Percentiles rank a stretch among this genome's conserved stretches.
Evolutionary conservation across 2,797 vertebrate genomes (phyloP).

Genomic region (Enteromius viviparus): DNA sequence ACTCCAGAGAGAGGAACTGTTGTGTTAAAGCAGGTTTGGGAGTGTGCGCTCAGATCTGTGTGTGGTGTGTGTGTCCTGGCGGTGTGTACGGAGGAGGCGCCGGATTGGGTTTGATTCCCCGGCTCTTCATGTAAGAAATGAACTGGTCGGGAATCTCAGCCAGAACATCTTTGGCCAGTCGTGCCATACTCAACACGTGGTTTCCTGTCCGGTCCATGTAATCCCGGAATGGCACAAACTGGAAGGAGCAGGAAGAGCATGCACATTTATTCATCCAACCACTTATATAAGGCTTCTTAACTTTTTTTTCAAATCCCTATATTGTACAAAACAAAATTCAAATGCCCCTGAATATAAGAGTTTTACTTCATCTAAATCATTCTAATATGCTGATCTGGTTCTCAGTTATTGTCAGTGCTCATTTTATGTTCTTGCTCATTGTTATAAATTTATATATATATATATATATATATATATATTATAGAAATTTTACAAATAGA

Average conservation of each 20-base stretch:
- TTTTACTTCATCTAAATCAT: no score
- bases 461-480: no score
- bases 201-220: conserved; percentile 91
- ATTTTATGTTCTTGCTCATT: no score
- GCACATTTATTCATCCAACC: neutral
- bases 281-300: neutral
- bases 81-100: conserved; percentile 76
- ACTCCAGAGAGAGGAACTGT: conserved; percentile 59
- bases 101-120: conserved; percentile 89
- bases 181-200: conserved; percentile 93
- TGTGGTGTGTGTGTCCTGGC: conserved; percentile 80
- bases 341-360: no score
- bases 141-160: conserved; percentile 97
- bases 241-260: conserved; percentile 46
- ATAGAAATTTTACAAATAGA: no score
- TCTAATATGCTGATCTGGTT: no score
- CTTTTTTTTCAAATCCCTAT: no score
- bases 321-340: no score
- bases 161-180: conserved; percentile 93
- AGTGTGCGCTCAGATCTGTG: conserved; percentile 81
- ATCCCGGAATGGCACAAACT: conserved; percentile 96
- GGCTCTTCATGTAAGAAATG: conserved; percentile 97
- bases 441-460: no score
- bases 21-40: conserved; percentile 5
- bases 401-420: no score